Evolutionary conservation across 2,888 invertebrate species (phyloP).

Genomic region (Cetonia aurata): DNA sequence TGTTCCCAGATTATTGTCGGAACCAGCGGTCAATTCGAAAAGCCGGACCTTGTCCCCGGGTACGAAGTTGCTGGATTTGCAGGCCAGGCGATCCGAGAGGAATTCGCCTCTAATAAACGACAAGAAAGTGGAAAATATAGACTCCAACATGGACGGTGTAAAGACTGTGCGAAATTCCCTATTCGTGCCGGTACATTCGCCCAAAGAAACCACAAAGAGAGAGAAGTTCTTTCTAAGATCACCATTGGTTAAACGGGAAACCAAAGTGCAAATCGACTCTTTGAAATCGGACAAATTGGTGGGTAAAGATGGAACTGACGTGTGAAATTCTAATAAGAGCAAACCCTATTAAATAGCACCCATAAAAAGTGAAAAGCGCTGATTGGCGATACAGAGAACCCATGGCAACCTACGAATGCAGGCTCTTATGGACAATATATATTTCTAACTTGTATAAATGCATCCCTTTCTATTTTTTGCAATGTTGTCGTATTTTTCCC

Average conservation of each 20-base stretch:
- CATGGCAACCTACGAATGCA: too few species aligned
- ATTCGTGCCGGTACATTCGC: constrained; percentile 60
- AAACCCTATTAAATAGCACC: background rate
- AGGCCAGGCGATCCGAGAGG: constrained; percentile 49
- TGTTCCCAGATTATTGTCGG: constrained; percentile 64
- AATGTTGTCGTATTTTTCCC: too few species aligned
- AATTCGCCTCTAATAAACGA: constrained; percentile 54
- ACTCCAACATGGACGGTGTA: constrained; percentile 48
- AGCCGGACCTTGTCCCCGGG: constrained; percentile 53
- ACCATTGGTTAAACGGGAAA: constrained; percentile 61
- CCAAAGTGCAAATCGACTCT: constrained; percentile 41
- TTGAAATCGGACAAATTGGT: constrained; percentile 50
- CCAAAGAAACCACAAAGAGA: constrained; percentile 60
- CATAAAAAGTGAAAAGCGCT: too few species aligned
- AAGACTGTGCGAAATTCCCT: constrained; percentile 52
- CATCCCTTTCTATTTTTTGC: too few species aligned
- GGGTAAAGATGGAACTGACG: constrained; percentile 60
- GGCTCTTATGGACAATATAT: too few species aligned
- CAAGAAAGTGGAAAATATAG: constrained; percentile 50
- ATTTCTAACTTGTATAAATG: too few species aligned
- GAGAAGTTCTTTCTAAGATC: constrained; percentile 62
- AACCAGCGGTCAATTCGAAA: constrained; percentile 59
- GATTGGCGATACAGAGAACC: too few species aligned
- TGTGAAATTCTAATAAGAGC: constrained; percentile 45
- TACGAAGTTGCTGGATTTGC: constrained; percentile 54